Evolutionary conservation across 2,113 vertebrate species (phyloP), one percentile per base, ranked within the genome.

Genomic region (Alouatta palliata): DNA sequence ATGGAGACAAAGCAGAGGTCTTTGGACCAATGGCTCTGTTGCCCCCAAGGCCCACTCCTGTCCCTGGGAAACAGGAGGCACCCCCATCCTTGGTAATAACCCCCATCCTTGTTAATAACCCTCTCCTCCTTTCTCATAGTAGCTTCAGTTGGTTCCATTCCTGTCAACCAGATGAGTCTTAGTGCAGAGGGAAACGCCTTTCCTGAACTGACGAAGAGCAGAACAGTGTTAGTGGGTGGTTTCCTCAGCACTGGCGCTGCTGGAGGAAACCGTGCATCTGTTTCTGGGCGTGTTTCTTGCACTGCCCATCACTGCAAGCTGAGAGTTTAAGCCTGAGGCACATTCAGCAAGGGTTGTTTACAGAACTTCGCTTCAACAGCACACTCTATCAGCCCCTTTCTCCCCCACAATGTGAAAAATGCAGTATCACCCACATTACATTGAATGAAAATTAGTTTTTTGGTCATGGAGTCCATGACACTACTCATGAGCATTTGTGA

Each of bases 191-290:
- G 76, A 14, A 70, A 35, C 4, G 43, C n/a, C n/a, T 54, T 35
- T 80, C 4, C 11, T 1, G 20, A n/a, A 20, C 8, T 35, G 75
- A 37, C 58, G 43, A 14, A 37, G 21, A 68, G 68, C 12, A n/a
- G 49, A 40, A 66, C 32, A 0, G 12, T 27, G 17, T 25, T 4
- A 8, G 37, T 2, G 35, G 16, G 8, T 40, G 40, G 2, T 9
- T 0, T 8, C 20, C 27, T 25, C 19, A 1, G 1, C 0, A 3
- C 19, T 4, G 7, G n/a, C 12, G 27, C 14, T 6, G 11, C 7
- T 16, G 10, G 37, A 49, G 70, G 45, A n/a, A 19, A 30, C 1
- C 5, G 23, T 19, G n/a, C 6, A 2, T 13, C 21, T 40, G 11
- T 20, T 2, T 25, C n/a, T 40, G n/a, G 2, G 2, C 17, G 21